Percentiles rank a stretch among this genome's conserved stretches.
phyloP scores from a whole-genome alignment of 1,140 invertebrate genomes.

The Hyles vespertilio region DNA sequence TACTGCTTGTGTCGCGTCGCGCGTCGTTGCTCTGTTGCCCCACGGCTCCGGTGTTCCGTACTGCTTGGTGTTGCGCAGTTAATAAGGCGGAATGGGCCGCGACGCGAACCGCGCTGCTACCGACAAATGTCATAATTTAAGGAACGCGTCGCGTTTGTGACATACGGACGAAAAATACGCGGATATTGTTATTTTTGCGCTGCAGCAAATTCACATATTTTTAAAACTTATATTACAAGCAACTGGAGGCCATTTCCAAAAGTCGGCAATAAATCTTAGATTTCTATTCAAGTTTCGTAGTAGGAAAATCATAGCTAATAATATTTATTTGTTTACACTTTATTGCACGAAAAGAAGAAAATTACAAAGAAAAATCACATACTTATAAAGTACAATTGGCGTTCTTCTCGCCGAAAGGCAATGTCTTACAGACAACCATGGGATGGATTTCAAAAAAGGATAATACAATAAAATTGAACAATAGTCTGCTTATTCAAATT shows the following conservation, averaged over 20 bases:
- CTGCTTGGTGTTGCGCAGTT: constrained; percentile 21
- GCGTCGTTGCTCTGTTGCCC: no score
- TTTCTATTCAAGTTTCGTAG: background rate
- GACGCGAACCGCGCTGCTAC: constrained; percentile 15
- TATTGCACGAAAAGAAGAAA: no score
- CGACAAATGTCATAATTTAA: constrained; percentile 47
- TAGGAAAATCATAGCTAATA: no score
- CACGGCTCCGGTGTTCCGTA: no score
- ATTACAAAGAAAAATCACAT: no score
- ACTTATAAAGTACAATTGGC: no score
- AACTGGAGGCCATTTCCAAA: background rate
- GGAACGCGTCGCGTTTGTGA: constrained; percentile 4
- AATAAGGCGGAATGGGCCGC: constrained; percentile 34
- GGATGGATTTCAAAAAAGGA: no score
- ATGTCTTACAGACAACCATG: no score
- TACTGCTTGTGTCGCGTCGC: background rate
- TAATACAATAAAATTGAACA: no score
- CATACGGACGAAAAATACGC: background rate
- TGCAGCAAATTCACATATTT: background rate
- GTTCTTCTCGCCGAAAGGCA: no score
- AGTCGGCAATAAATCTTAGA: background rate
- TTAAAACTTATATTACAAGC: background rate
- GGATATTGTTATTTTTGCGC: background rate
- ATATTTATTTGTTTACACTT: no score
- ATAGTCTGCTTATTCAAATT: no score